Evolutionary conservation across 2,797 vertebrate species (phyloP).

Genomic region (Rousettus madagascariensis): DNA sequence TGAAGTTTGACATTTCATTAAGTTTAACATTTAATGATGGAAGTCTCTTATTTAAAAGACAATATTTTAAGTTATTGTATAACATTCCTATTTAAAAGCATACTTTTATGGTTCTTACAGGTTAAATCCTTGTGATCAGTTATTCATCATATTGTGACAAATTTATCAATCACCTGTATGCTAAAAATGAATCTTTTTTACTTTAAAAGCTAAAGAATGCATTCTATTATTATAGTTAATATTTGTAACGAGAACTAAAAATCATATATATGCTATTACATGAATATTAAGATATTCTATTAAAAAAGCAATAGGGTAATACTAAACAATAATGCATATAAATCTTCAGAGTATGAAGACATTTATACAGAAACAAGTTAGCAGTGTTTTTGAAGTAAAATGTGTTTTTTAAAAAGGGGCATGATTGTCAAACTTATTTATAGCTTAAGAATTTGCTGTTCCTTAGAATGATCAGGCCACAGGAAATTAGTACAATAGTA

Average conservation of each 20-base stretch:
- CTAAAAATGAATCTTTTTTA: constrained; percentile 5
- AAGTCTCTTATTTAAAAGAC: background rate
- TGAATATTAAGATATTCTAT: background rate
- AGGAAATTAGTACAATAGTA: background rate
- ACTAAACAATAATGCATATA: background rate
- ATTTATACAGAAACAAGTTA: constrained; percentile 15
- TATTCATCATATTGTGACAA: constrained; percentile 1
- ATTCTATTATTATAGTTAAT: background rate
- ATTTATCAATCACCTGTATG: background rate
- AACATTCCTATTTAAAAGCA: background rate
- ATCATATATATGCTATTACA: background rate
- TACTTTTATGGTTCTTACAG: background rate
- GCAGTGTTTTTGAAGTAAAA: constrained; percentile 21
- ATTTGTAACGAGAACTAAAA: background rate
- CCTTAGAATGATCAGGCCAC: constrained; percentile 9
- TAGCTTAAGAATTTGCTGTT: constrained; percentile 22
- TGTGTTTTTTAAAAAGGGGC: background rate
- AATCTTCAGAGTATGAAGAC: background rate
- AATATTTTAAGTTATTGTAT: background rate
- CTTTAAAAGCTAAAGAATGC: background rate
- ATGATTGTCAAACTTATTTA: background rate
- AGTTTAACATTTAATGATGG: background rate
- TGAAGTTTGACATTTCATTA: background rate
- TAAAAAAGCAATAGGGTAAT: background rate
- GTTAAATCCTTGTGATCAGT: background rate